Evolutionary conservation across 2,797 vertebrate genomes (phyloP).

Genomic region (Masticophis lateralis): DNA sequence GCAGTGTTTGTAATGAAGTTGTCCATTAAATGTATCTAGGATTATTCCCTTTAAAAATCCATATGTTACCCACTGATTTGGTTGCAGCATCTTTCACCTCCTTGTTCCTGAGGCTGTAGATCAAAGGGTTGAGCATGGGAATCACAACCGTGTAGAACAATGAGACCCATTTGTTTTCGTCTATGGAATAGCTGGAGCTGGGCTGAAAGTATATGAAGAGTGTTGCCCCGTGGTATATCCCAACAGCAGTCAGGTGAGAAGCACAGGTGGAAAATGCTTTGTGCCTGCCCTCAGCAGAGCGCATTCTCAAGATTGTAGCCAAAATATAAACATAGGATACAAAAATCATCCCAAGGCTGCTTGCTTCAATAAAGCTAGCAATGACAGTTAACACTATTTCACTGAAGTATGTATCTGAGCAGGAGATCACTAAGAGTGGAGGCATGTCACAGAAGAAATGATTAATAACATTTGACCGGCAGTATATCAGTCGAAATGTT

Average conservation of each 20-base stretch:
- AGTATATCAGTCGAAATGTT: slow-evolving; percentile 61
- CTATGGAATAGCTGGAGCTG: slow-evolving; percentile 10
- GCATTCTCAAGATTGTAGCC: slow-evolving; percentile 22
- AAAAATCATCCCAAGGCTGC: slow-evolving; percentile 53
- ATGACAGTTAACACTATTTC: slow-evolving; percentile 30
- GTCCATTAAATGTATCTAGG: background rate
- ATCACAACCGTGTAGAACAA: slow-evolving; percentile 51
- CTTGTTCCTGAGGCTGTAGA: slow-evolving; percentile 59
- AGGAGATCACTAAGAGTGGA: slow-evolving; percentile 55
- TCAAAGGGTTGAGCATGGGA: slow-evolving; percentile 56
- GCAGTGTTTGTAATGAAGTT: background rate
- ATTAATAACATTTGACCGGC: slow-evolving; percentile 48
- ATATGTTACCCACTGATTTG: background rate
- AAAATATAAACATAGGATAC: slow-evolving; percentile 51
- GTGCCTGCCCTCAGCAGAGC: slow-evolving; percentile 11
- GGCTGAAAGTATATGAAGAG: slow-evolving; percentile 57
- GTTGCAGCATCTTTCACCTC: slow-evolving; percentile 49
- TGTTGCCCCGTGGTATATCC: slow-evolving; percentile 53
- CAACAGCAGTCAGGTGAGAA: slow-evolving; percentile 47
- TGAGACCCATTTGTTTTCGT: slow-evolving; percentile 34
- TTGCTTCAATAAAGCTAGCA: slow-evolving; percentile 53
- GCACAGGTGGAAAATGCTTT: slow-evolving; percentile 55
- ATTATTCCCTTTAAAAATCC: background rate
- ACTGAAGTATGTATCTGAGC: slow-evolving; percentile 56
- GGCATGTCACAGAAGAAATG: slow-evolving; percentile 63